Evolutionary conservation across 2,888 invertebrate genomes (phyloP), one percentile per base, ranked within the genome.

Genomic region (Eupithecia insigniata): DNA sequence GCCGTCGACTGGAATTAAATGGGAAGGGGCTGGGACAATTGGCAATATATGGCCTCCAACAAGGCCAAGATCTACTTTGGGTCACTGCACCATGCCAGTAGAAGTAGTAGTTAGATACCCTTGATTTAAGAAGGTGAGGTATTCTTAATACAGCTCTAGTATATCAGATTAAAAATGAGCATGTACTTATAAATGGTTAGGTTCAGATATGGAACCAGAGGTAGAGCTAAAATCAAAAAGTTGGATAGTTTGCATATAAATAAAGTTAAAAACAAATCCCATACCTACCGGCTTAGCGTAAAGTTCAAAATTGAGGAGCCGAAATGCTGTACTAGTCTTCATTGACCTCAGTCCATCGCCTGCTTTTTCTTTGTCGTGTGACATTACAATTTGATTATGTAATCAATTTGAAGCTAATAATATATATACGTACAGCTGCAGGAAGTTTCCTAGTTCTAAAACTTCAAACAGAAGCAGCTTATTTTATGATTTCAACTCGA

Each of bases 281-380:
- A n/a, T n/a, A n/a, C n/a, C n/a, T 95, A 98, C 98, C 75, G 98
- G 98, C 90, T 96, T 98, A 0, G 96, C 96, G 88, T 98, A 99
- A 1, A 99, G 93, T 90, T 99, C 98, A 91, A 97, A 98, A 92
- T 99, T 99, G 0, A 98, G 93, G 36, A 96, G 95, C 84, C 97
- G 95, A 87, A 99, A 99, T 39, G 97, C 95, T 80, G 95, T 95
- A 4, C 97, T 96, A 22, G 97, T 96, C 89, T 92, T 95, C 77
- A 98, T 88, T 1, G 97, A 97, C 75, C 97, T 93, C 69, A 98
- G 92, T 2, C 98, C 98, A 84, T 97, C 97, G 39, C 97, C 97
- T 51, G 97, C 97, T 82, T 92, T 92, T 61, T 88, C 87, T 70
- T 87, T 84, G 64, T 81, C 77, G 34, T 79, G 81, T 71, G 86